Percentiles rank a stretch among this genome's conserved stretches.
Evolutionary conservation across 1,140 invertebrate genomes (phyloP).

Genomic region (Aleiodes sp.): DNA sequence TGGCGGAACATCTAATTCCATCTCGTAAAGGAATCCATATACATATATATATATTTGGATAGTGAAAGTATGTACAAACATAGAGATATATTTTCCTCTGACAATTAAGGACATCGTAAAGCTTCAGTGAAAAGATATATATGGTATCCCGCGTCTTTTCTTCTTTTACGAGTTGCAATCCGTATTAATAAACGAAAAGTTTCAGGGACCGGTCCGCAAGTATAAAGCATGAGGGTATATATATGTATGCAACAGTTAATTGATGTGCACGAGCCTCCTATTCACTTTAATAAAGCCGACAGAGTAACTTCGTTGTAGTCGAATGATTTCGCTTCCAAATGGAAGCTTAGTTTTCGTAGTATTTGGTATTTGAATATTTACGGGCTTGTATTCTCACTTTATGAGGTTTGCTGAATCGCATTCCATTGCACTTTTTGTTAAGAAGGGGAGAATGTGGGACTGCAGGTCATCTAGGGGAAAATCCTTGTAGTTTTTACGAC

Average conservation of each 20-base stretch:
- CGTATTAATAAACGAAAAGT: constrained; percentile 56
- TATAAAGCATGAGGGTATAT: not conserved
- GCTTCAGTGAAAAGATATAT: not conserved
- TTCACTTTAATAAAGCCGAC: constrained; percentile 37
- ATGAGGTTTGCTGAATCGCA: too few relatives aligned
- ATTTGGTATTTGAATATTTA: too few relatives aligned
- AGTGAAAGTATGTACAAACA: not conserved
- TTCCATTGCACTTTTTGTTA: too few relatives aligned
- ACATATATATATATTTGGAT: not conserved
- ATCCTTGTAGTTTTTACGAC: too few relatives aligned
- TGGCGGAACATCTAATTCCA: constrained; percentile 14
- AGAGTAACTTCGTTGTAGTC: too few relatives aligned
- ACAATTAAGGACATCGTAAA: constrained; percentile 46
- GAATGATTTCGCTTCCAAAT: too few relatives aligned
- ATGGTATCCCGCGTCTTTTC: constrained; percentile 11
- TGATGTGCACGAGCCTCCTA: constrained; percentile 48
- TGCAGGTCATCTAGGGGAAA: too few relatives aligned
- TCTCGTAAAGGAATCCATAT: not conserved
- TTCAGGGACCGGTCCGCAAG: constrained; percentile 32
- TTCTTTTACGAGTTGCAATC: constrained; percentile 49
- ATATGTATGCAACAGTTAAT: constrained; percentile 47
- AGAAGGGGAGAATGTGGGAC: too few relatives aligned
- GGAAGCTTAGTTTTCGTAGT: too few relatives aligned
- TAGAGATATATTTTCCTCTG: constrained; percentile 30
- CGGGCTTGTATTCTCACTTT: too few relatives aligned